phyloP scores from a whole-genome alignment of 2,888 invertebrate species.

The Leucophenga maculata region DNA sequence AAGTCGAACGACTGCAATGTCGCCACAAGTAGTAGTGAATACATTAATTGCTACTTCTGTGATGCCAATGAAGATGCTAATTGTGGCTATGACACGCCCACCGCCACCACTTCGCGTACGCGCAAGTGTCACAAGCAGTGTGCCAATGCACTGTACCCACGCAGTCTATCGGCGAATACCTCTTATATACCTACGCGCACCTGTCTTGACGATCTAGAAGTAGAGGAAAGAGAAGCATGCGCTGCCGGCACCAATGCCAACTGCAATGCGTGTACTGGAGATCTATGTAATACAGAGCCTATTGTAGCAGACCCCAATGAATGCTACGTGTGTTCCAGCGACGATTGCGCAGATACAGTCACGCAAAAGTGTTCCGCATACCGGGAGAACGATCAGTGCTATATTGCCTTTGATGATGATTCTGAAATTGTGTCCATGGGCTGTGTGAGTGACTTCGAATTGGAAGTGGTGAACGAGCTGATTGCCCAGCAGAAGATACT shows the following conservation, averaged over 20 bases:
- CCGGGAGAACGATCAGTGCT: conserved; percentile 60
- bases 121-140: conserved; percentile 62
- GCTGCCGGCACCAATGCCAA: conserved; percentile 39
- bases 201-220: conserved; percentile 65
- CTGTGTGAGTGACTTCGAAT: conserved; percentile 65
- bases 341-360: conserved; percentile 44
- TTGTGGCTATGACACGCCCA: conserved; percentile 41
- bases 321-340: conserved; percentile 55
- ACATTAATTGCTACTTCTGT: conserved; percentile 62
- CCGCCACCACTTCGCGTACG: conserved; percentile 37
- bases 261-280: conserved; percentile 54
- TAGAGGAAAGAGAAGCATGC: conserved; percentile 54
- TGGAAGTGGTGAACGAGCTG: conserved; percentile 47
- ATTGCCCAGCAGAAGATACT: conserved; percentile 54
- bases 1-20: conserved; percentile 67
- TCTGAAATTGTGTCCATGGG: conserved; percentile 56
- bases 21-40: conserved; percentile 47
- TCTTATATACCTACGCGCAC: conserved; percentile 61
- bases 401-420: conserved; percentile 48
- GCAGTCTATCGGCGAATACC: conserved; percentile 52
- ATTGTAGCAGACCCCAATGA: conserved; percentile 53
- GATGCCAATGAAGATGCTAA: conserved; percentile 50
- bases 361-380: conserved; percentile 52
- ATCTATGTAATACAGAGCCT: conserved; percentile 53
- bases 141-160: conserved; percentile 64